Evolutionary conservation across 1,140 invertebrate species (phyloP).

Genomic region (Hypsibius dujardini): DNA sequence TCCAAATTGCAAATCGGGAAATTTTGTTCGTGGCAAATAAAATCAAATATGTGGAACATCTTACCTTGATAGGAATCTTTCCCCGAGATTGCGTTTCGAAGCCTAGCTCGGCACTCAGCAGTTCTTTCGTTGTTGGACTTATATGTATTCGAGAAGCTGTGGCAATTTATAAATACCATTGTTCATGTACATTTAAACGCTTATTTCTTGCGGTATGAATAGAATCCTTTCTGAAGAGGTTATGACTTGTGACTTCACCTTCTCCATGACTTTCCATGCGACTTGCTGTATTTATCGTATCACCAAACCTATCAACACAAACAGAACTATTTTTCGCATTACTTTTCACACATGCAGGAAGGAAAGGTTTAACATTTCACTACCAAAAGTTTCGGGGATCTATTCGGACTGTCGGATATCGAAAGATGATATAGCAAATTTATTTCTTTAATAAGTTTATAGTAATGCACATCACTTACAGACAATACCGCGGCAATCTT

Average conservation of each 20-base stretch:
- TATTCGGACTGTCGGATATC: too few species aligned
- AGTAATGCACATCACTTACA: not conserved
- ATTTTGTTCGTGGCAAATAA: not conserved
- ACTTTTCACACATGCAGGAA: too few species aligned
- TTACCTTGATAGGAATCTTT: conserved; percentile 8
- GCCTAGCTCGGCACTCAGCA: not conserved
- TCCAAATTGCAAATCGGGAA: not conserved
- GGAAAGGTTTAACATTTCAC: too few species aligned
- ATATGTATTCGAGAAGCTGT: not conserved
- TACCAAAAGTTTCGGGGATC: too few species aligned
- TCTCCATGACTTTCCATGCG: not conserved
- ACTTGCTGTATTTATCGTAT: not conserved
- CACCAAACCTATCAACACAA: conserved; percentile 7
- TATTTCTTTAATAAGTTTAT: not conserved
- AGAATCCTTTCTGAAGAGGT: too few species aligned
- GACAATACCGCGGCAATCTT: not conserved
- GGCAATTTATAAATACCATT: too few species aligned
- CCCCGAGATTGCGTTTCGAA: not conserved
- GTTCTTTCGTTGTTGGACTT: not conserved
- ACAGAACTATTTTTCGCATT: not conserved
- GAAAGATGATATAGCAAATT: too few species aligned
- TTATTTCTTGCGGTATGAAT: too few species aligned
- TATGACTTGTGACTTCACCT: too few species aligned
- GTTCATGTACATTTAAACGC: too few species aligned
- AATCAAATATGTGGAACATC: not conserved